phyloP scores from a whole-genome alignment of 2,888 invertebrate genomes.

The Cataglyphis albicans region DNA sequence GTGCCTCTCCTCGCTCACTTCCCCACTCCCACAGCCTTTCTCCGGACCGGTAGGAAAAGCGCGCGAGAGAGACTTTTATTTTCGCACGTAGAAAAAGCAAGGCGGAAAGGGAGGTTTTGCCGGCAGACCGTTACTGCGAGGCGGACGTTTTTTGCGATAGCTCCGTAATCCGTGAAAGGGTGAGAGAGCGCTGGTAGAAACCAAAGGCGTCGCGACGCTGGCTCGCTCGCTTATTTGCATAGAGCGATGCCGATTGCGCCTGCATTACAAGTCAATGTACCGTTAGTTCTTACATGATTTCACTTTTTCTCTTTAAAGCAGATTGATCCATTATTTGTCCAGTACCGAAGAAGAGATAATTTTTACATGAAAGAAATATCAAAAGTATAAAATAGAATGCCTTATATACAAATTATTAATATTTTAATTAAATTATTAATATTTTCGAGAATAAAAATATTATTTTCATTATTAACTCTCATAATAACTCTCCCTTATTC shows the following conservation, averaged over 20 bases:
- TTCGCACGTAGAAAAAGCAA: slow-evolving; percentile 78
- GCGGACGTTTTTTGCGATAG: slow-evolving; percentile 78
- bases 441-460: background rate
- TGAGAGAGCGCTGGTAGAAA: slow-evolving; percentile 58
- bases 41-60: slow-evolving; percentile 69
- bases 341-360: background rate
- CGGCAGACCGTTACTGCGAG: slow-evolving; percentile 78
- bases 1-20: slow-evolving; percentile 9
- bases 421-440: too few relatives aligned
- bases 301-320: background rate
- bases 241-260: slow-evolving; percentile 39
- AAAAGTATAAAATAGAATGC: background rate
- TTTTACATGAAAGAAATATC: background rate
- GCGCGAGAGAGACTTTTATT: slow-evolving; percentile 78
- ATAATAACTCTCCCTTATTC: background rate
- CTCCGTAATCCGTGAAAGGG: slow-evolving; percentile 66
- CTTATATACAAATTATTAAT: background rate
- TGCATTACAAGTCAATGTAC: background rate
- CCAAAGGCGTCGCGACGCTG: slow-evolving; percentile 51
- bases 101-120: slow-evolving; percentile 78
- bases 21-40: slow-evolving; percentile 60
- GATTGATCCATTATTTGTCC: background rate
- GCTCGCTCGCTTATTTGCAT: slow-evolving; percentile 48
- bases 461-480: background rate
- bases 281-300: slow-evolving; percentile 26